These are phyloP conservation scores for Epizoanthus ramosus DNA, from an alignment of 92 coral and sea anemone species.

Conservation along the genomic window DNA sequence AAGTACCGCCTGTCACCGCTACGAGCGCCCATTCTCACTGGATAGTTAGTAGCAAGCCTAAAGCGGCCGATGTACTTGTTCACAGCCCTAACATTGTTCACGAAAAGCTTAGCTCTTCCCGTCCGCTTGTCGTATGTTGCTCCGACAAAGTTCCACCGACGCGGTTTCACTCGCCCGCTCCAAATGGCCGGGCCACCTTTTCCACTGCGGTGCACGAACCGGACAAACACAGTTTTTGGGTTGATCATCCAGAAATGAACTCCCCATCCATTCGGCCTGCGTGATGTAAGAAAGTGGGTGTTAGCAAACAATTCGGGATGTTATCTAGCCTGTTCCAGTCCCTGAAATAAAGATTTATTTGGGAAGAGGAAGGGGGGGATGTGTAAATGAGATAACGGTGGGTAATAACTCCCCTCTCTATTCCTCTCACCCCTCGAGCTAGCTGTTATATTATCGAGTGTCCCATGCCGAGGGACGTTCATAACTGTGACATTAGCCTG, in stretches of 20 bases:
- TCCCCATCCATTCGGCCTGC: constrained; percentile 31
- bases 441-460: too few species aligned
- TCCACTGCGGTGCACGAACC: constrained; percentile 8
- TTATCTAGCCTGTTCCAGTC: background rate
- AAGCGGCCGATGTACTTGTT: constrained; percentile 39
- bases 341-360: too few species aligned
- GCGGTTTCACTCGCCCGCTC: background rate
- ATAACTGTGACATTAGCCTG: too few species aligned
- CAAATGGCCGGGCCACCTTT: constrained; percentile 21
- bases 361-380: too few species aligned
- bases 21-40: constrained; percentile 45
- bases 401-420: too few species aligned
- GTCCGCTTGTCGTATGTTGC: constrained; percentile 8
- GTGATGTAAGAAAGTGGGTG: background rate
- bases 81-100: constrained; percentile 11
- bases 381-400: too few species aligned
- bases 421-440: too few species aligned
- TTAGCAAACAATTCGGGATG: background rate
- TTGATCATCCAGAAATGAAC: constrained; percentile 40
- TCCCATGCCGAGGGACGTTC: too few species aligned
- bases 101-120: constrained; percentile 21
- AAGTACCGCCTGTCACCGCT: constrained; percentile 56
- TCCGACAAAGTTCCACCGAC: constrained; percentile 18
- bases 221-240: constrained; percentile 15
- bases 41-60: constrained; percentile 63